phyloP scores from a whole-genome alignment of 2,888 invertebrate genomes.

The Minunthozetes semirufus region DNA sequence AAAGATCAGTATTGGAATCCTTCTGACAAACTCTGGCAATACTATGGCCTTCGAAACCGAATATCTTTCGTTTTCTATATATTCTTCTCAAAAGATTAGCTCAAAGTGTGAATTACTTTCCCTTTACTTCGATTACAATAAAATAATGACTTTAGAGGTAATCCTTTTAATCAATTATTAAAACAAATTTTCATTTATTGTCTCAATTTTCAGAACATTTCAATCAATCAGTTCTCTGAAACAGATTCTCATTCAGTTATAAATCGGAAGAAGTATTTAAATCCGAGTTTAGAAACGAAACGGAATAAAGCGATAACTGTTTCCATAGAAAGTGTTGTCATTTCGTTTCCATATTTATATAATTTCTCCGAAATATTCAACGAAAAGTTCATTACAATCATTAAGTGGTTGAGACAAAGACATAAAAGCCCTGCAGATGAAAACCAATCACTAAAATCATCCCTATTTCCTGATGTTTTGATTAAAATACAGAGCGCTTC shows the following conservation, averaged over 20 bases:
- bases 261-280: conserved; percentile 54
- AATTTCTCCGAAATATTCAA: conserved; percentile 79
- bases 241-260: conserved; percentile 59
- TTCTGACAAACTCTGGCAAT: conserved; percentile 35
- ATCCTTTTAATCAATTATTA: too few relatives aligned
- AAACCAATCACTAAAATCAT: conserved; percentile 47
- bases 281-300: conserved; percentile 61
- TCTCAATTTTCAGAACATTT: conserved; percentile 58
- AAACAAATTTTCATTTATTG: neutral
- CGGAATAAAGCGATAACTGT: conserved; percentile 67
- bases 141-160: conserved; percentile 41
- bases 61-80: conserved; percentile 14
- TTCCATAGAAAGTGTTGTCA: conserved; percentile 37
- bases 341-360: conserved; percentile 73
- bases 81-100: conserved; percentile 20
- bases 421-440: conserved; percentile 62
- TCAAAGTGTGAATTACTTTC: conserved; percentile 39
- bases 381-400: conserved; percentile 63
- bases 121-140: conserved; percentile 40
- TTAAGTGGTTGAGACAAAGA: conserved; percentile 79
- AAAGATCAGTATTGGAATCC: conserved; percentile 38
- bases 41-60: conserved; percentile 36
- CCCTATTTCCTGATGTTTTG: conserved; percentile 75
- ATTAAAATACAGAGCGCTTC: conserved; percentile 70
- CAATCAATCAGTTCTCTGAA: conserved; percentile 57